Conservation (phyloP, 30 jellyfish, hydroid and myxozoan species). For the Clytia hemisphaerica region DNA sequence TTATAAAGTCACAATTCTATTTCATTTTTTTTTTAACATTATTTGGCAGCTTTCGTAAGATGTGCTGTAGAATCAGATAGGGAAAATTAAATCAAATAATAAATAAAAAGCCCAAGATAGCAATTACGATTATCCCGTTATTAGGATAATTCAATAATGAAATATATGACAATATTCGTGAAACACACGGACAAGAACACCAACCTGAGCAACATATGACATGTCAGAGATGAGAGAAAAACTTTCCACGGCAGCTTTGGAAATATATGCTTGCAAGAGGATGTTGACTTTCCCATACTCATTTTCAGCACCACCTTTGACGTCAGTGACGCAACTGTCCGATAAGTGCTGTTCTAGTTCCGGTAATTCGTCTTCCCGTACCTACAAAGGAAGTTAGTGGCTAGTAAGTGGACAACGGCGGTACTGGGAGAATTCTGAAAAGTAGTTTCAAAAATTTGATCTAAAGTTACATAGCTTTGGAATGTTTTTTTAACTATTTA, state of each 20-base stretch:
- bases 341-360: conserved; percentile 65
- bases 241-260: conserved; percentile 63
- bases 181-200: too few relatives aligned
- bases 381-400: conserved; percentile 41
- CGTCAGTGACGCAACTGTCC: conserved; percentile 60
- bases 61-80: too few relatives aligned
- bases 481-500: background rate
- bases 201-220: conserved; percentile 94
- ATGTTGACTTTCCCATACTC: conserved; percentile 87
- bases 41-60: too few relatives aligned
- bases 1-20: too few relatives aligned
- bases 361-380: conserved; percentile 91
- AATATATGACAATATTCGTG: too few relatives aligned
- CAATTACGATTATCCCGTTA: too few relatives aligned
- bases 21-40: too few relatives aligned
- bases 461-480: background rate
- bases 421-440: background rate
- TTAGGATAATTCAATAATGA: too few relatives aligned
- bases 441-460: background rate
- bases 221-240: conserved; percentile 84
- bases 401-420: background rate
- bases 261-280: conserved; percentile 71
- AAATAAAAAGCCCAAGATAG: too few relatives aligned
- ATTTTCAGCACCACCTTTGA: conserved; percentile 83
- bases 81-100: too few relatives aligned